Base-by-base conservation (phyloP, 2,797 vertebrate species). In the Hippopotamyrus pictus region DNA sequence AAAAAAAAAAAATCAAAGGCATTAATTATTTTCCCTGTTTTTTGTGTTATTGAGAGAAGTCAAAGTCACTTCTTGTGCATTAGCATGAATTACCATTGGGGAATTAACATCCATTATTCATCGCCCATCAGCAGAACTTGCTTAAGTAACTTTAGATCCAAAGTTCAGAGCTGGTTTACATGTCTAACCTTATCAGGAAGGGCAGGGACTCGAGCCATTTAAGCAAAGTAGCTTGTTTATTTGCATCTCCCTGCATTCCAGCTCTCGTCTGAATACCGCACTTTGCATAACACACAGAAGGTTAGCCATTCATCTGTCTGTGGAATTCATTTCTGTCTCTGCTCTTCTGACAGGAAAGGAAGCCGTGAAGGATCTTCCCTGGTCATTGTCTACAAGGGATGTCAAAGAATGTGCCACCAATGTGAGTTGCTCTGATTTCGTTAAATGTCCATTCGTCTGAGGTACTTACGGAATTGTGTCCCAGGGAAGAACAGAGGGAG, bases 371-470 rank as follows among this genome's bases (percentile, higher is more conserved):
- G 46, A 89, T 90, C 25, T 82, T 73, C 22, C 89, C 92, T 33
- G 88, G 91, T 88, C 19, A 5, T 90, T 91, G 89, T 92, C 90
- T 91, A 90, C 89, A 92, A 91, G 50, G 48, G 83, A 85, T 85
- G 83, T 85, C 83, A 50, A 14, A 93, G 90, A 93, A 93, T 93
- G 92, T 92, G 89, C 93, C 91, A 89, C 94, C 92, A 93, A 95
- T 95, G 95, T 95, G 93, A 96, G 95, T 95, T 87, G n/a, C 48
- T 87, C 89, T 91, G 19, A 51, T 89, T 91, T 91, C 91, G 89
- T 90, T 90, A 90, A 90, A 83, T 65, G 57, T 88, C 91, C 65
- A 51, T 33, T 89, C 89, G 91, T 94, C 93, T 91, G 84, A 91
- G 89, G 44, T 14, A 59, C 33, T 33, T 17, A 50, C 2, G 6